Evolutionary conservation across 2,797 vertebrate species (phyloP).

Genomic region (Ambastaia sidthimunki): DNA sequence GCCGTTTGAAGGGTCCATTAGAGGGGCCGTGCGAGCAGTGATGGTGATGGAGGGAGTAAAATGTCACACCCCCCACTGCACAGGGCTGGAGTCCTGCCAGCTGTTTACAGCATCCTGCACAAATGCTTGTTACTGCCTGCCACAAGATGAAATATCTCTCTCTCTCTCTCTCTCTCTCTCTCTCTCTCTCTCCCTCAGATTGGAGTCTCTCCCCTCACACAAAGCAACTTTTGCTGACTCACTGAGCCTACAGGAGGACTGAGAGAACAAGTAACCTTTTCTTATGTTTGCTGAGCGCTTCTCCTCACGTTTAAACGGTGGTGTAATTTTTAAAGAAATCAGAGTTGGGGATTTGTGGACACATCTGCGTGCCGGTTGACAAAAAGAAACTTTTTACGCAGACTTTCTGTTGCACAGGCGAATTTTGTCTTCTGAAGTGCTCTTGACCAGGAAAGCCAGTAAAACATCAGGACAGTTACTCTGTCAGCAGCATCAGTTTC

Average conservation of each 20-base stretch:
- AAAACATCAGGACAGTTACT: too few species aligned
- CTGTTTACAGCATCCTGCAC: conserved; percentile 68
- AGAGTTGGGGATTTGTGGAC: background rate
- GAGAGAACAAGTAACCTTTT: background rate
- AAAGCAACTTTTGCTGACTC: conserved; percentile 43
- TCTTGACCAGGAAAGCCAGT: too few species aligned
- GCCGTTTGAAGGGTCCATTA: conserved; percentile 82
- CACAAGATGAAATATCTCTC: conserved; percentile 52
- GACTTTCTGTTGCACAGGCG: too few species aligned
- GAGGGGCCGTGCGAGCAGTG: conserved; percentile 62
- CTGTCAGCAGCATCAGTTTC: too few species aligned
- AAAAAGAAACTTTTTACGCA: too few species aligned
- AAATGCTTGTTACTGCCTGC: conserved; percentile 62
- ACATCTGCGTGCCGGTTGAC: too few species aligned
- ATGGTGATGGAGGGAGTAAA: conserved; percentile 69
- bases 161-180: conserved; percentile 21
- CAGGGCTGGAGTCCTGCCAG: conserved; percentile 72
- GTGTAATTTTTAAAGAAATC: background rate
- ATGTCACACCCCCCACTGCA: conserved; percentile 68
- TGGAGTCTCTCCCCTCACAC: conserved; percentile 18
- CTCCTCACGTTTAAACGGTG: background rate
- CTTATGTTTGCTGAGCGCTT: background rate
- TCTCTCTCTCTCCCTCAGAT: conserved; percentile 44
- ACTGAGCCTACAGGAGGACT: background rate
- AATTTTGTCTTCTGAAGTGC: too few species aligned